Conservation (phyloP, 2,888 invertebrate species). For the Volucella bombylans region DNA sequence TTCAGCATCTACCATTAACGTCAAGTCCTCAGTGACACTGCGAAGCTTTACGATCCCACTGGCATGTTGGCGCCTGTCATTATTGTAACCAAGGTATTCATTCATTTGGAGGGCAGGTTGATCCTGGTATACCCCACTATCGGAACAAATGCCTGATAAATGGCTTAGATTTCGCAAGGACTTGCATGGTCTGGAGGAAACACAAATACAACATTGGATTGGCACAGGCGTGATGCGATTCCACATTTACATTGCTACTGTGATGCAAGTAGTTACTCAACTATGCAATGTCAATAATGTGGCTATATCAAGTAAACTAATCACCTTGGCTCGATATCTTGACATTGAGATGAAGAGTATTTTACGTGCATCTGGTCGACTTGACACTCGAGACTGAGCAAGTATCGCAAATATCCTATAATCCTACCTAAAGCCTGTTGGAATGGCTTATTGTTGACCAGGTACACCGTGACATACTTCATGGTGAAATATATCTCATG, state of each 20-base stretch:
- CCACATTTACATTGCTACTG: constrained; percentile 38
- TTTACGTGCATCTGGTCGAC: constrained; percentile 9
- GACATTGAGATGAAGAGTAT: not conserved
- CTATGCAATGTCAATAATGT: constrained; percentile 21
- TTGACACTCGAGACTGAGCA: constrained; percentile 9
- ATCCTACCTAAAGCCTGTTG: constrained; percentile 21
- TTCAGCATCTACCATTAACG: constrained; percentile 31
- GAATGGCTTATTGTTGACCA: constrained; percentile 21
- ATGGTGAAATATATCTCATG: constrained; percentile 25
- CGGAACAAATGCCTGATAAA: constrained; percentile 28
- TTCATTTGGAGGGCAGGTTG: constrained; percentile 39
- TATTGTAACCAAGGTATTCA: constrained; percentile 45
- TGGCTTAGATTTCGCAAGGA: constrained; percentile 45
- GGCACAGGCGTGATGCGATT: not conserved
- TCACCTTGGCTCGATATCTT: constrained; percentile 18
- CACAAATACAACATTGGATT: constrained; percentile 50
- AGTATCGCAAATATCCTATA: constrained; percentile 20
- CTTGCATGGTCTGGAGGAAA: constrained; percentile 12
- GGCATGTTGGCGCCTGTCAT: constrained; percentile 55
- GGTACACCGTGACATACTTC: not conserved
- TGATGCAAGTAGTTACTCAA: constrained; percentile 34
- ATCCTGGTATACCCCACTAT: constrained; percentile 42
- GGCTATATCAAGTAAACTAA: constrained; percentile 15
- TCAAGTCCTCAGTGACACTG: constrained; percentile 22
- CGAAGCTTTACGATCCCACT: constrained; percentile 30